Conservation (phyloP, 35 echinoderm and acorn worm species). For the Heliocidaris tuberculata region DNA sequence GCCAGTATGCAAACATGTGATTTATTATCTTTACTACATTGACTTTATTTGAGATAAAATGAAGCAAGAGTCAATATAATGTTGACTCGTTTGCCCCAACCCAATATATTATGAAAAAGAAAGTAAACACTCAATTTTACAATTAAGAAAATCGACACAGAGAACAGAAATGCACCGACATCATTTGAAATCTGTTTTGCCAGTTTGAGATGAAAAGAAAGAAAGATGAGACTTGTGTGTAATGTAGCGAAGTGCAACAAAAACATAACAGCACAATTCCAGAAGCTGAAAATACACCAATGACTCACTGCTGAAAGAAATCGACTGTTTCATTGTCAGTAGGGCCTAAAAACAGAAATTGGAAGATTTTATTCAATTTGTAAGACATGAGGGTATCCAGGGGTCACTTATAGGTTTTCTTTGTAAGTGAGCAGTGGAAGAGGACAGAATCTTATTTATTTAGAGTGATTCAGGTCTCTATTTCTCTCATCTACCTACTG, state of each 20-base stretch:
- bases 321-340: background rate
- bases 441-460: background rate
- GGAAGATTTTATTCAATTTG: conserved; percentile 13
- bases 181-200: background rate
- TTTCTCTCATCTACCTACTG: background rate
- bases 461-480: conserved; percentile 16
- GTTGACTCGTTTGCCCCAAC: background rate
- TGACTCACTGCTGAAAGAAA: conserved; percentile 10
- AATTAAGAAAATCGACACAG: background rate
- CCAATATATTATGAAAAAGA: background rate
- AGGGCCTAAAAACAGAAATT: background rate
- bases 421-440: background rate
- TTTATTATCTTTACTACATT: background rate
- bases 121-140: background rate
- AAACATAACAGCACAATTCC: background rate
- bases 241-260: background rate
- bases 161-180: background rate
- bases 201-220: background rate
- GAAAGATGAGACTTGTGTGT: background rate
- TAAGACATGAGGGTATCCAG: background rate
- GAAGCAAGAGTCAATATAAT: background rate
- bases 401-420: background rate
- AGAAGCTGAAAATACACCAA: background rate
- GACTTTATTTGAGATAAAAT: background rate
- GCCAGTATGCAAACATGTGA: background rate